These are phyloP conservation scores for Echiichthys vipera DNA, from an alignment of 2,797 vertebrate species.

Conservation along the genomic window DNA sequence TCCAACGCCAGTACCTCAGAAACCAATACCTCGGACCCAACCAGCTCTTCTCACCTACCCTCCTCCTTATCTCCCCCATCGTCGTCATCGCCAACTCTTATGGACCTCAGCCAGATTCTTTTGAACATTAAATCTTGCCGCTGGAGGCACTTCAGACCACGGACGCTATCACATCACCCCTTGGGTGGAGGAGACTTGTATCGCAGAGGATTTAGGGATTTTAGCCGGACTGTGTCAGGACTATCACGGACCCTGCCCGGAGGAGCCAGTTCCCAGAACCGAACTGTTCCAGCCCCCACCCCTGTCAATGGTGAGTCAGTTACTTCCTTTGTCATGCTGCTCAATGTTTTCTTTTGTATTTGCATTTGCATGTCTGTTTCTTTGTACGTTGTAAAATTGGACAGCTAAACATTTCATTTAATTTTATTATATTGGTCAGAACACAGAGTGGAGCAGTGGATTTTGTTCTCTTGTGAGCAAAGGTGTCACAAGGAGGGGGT, in stretches of 20 bases:
- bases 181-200: constrained; percentile 88
- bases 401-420: background rate
- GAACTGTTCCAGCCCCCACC: constrained; percentile 85
- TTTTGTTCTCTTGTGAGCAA: background rate
- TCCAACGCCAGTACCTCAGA: constrained; percentile 96
- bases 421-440: background rate
- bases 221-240: constrained; percentile 88
- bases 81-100: constrained; percentile 67
- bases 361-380: background rate
- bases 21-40: constrained; percentile 82
- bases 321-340: background rate
- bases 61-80: constrained; percentile 48
- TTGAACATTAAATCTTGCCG: constrained; percentile 97
- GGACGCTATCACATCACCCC: constrained; percentile 94
- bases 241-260: constrained; percentile 89
- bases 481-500: background rate
- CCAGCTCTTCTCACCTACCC: constrained; percentile 58
- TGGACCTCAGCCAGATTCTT: constrained; percentile 96
- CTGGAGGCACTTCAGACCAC: constrained; percentile 99
- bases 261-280: constrained; percentile 87
- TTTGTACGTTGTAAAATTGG: no score
- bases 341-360: background rate
- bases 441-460: background rate
- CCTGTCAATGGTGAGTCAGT: constrained; percentile 80
- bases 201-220: constrained; percentile 89